These are phyloP conservation scores for Poicephalus meyeri DNA, from an alignment of 2,113 vertebrate species.

Conservation along the genomic window DNA sequence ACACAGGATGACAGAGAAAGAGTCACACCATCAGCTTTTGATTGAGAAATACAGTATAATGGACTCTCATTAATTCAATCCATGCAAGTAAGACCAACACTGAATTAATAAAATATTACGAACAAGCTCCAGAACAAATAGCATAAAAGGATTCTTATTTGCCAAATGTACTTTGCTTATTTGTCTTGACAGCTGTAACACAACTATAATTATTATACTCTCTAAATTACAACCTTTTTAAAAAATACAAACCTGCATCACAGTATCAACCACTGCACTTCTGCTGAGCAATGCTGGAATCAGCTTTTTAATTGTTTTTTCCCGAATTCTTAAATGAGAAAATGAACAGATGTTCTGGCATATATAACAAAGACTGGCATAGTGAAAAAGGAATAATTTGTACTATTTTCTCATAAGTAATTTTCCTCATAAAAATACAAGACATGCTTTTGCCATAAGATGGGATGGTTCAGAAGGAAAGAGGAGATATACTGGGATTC, in stretches of 20 bases:
- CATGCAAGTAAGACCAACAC: background rate
- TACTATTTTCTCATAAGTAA: background rate
- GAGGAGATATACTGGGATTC: background rate
- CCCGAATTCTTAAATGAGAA: background rate
- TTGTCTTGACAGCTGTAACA: background rate
- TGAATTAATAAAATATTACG: background rate
- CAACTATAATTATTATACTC: background rate
- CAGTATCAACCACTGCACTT: background rate
- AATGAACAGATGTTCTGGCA: background rate
- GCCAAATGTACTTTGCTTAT: background rate
- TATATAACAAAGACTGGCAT: background rate
- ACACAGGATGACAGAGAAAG: background rate
- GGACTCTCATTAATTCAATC: background rate
- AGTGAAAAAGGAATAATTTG: background rate
- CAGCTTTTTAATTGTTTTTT: background rate
- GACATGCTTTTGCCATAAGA: background rate
- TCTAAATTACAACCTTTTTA: background rate
- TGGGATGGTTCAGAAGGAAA: background rate
- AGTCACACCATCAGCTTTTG: background rate
- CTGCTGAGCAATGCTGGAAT: background rate
- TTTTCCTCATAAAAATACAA: background rate
- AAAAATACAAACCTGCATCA: background rate
- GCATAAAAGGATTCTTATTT: background rate
- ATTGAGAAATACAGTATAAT: background rate
- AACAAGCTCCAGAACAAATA: slow-evolving; percentile 18